Percentiles rank a stretch among this genome's conserved stretches.
These are phyloP conservation scores for Autographa pulchrina DNA, from an alignment of 2,888 invertebrate genomes.

Conservation along the genomic window DNA sequence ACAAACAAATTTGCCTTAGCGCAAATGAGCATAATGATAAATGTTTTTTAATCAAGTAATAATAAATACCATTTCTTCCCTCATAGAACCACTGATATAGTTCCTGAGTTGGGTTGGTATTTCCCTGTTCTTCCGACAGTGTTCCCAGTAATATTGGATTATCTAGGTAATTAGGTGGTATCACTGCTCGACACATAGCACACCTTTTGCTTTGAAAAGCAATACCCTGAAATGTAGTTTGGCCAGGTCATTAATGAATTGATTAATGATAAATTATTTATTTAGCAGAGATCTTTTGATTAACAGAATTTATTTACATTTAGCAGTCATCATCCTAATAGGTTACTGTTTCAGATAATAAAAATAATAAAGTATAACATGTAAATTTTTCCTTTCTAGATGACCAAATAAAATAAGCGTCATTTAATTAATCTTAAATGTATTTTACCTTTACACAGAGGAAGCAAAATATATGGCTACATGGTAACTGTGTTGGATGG, in stretches of 20 bases:
- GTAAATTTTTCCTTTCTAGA: background rate
- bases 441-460: slow-evolving; percentile 94
- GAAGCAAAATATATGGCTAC: slow-evolving; percentile 98
- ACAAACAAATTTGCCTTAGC: too few relatives aligned
- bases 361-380: background rate
- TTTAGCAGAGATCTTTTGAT: too few relatives aligned
- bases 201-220: slow-evolving; percentile 96
- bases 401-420: background rate
- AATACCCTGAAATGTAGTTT: slow-evolving; percentile 90
- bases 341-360: background rate
- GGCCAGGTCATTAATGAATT: too few relatives aligned
- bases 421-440: background rate
- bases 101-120: slow-evolving; percentile 88
- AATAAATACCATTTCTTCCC: slow-evolving; percentile 94
- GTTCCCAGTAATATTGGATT: slow-evolving; percentile 93
- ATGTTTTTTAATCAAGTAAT: background rate
- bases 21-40: too few relatives aligned
- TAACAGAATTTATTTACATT: too few relatives aligned
- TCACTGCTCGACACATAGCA: slow-evolving; percentile 97
- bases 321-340: too few relatives aligned
- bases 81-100: slow-evolving; percentile 98
- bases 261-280: too few relatives aligned
- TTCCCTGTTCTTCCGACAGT: slow-evolving; percentile 58
- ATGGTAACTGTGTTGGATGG: slow-evolving; percentile 97
- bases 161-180: slow-evolving; percentile 96